phyloP scores from a whole-genome alignment of 2,113 vertebrate genomes.

The Rhabdomys dilectus region DNA sequence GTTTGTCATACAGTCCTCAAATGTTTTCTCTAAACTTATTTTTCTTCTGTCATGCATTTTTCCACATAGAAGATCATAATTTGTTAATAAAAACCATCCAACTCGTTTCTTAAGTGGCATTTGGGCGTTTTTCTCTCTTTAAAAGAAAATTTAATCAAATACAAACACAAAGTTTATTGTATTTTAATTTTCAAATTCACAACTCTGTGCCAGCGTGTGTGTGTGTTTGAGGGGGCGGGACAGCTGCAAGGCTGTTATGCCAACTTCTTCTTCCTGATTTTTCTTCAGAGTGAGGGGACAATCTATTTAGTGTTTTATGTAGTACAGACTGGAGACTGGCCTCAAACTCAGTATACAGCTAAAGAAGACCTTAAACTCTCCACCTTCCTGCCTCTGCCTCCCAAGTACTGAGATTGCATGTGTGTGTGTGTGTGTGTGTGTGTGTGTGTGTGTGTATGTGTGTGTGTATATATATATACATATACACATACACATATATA shows the following conservation, averaged over 20 bases:
- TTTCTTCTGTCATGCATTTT: conserved; percentile 1
- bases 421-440: too few relatives aligned
- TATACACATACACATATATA: too few relatives aligned
- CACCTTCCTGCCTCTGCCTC: background rate
- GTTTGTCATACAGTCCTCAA: background rate
- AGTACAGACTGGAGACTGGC: background rate
- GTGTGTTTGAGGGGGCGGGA: fast-evolving
- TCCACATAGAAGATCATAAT: conserved; percentile 2
- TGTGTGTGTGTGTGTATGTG: too few relatives aligned
- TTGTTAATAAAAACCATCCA: background rate
- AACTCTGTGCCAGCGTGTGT: background rate
- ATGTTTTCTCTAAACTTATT: conserved; percentile 13
- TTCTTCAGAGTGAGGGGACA: background rate
- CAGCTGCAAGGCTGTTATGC: background rate
- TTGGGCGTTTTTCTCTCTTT: background rate
- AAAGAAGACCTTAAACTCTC: background rate
- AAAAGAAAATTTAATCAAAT: background rate
- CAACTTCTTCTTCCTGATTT: background rate
- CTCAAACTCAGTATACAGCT: background rate
- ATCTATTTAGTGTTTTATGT: background rate
- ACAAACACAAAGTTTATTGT: background rate
- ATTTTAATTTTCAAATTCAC: conserved; percentile 4
- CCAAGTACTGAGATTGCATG: too few relatives aligned
- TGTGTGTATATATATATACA: too few relatives aligned
- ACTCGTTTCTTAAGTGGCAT: background rate